Evolutionary conservation across 1,140 invertebrate genomes (phyloP), one percentile per base, ranked within the genome.

Genomic region (Chelonus insularis): DNA sequence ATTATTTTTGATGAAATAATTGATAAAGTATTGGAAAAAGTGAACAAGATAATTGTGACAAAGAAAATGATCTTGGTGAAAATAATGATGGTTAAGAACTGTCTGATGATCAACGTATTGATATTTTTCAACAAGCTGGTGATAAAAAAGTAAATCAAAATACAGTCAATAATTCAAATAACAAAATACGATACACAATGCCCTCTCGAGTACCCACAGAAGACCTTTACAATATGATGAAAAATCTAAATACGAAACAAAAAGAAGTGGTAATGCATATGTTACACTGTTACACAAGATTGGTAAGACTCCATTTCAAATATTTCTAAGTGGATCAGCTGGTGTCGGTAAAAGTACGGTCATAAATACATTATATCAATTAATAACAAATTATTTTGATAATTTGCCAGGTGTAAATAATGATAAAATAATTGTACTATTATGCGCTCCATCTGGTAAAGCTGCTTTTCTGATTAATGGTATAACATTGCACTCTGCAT

Each of bases 371-470:
- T 36, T 67, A 48, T 73, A 45, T 21, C 73, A 50, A 54, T 67
- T 37, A n/a, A 25, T 58, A 48, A 20, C 57, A 45, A 32, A 47
- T 45, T 47, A 57, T 54, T 63, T 52, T 14, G 34, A 62, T 20
- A 48, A 51, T 29, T 50, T 25, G 7, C 54, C 54, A 1, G 45
- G 47, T 25, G 43, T 12, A 37, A 18, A 51, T 36, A 57, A 25
- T 8, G 20, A 43, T 32, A 25, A 37, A 41, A 60, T 47, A 39
- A 62, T 50, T 23, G 29, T 48, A 57, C 51, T 59, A n/a, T 41
- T 59, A 37, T 67, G 63, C 48, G 73, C 75, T 21, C 62, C 65
- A 20, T 74, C 73, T 0, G 76, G 76, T n/a, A 77, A 74, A 68
- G 75, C 75, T 8, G 73, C 74, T 11, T 66, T 68, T 55, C 23